phyloP scores from a whole-genome alignment of 2,113 vertebrate species.

The Cyphomyrus discorhynchus region DNA sequence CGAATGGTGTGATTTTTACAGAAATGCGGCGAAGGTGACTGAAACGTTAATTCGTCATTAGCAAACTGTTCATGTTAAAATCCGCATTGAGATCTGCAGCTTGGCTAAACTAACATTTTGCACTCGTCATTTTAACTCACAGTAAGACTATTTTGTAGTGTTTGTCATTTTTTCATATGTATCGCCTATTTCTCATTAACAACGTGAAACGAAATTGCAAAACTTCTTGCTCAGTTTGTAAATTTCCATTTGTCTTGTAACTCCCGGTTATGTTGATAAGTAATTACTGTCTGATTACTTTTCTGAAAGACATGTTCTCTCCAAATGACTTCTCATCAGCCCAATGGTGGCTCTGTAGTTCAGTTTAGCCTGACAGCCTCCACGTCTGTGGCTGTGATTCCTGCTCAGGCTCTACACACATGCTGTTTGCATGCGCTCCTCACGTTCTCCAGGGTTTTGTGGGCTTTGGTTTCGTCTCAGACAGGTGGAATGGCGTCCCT shows the following conservation, averaged over 20 bases:
- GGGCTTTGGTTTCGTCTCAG: background rate
- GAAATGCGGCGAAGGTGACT: background rate
- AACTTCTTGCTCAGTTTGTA: background rate
- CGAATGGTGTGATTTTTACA: background rate
- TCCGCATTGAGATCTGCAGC: background rate
- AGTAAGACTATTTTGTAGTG: background rate
- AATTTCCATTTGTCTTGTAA: background rate
- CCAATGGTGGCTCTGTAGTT: background rate
- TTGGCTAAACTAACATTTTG: conserved; percentile 2
- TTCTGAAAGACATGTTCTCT: background rate
- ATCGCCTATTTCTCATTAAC: background rate
- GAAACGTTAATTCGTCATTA: background rate
- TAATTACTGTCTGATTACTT: background rate
- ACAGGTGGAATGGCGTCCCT: background rate
- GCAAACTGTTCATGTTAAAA: background rate
- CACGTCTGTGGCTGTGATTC: background rate
- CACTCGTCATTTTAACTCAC: background rate
- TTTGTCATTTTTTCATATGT: background rate
- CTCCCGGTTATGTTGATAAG: background rate
- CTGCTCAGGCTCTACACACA: background rate
- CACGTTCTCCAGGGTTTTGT: background rate
- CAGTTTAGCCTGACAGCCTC: background rate
- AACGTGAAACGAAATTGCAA: background rate
- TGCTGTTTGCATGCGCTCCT: background rate
- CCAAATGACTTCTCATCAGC: background rate